Percentiles rank a stretch among this genome's conserved stretches.
These are phyloP conservation scores for Dermolepida albohirtum DNA, from an alignment of 2,888 invertebrate species.

Conservation along the genomic window DNA sequence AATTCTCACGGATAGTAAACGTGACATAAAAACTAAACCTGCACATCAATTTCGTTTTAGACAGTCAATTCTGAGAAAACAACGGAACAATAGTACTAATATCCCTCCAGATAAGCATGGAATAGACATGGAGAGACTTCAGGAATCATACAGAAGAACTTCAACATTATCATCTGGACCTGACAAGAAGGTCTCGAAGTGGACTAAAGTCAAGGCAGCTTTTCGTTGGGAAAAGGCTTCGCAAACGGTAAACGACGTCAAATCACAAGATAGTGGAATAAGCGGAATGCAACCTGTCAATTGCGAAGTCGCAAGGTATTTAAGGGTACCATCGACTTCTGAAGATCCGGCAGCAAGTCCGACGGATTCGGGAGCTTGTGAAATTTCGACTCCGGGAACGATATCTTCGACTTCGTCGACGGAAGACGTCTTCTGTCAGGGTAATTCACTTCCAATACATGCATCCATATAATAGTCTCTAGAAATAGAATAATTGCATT, in stretches of 20 bases:
- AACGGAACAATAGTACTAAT: constrained; percentile 72
- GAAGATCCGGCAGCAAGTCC: constrained; percentile 67
- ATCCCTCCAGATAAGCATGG: constrained; percentile 50
- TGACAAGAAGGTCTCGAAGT: constrained; percentile 79
- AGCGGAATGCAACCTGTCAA: constrained; percentile 66
- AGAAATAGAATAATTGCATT: constrained; percentile 41
- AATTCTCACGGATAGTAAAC: constrained; percentile 68
- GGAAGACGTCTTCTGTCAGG: constrained; percentile 69
- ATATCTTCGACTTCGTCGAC: constrained; percentile 80
- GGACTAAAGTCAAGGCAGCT: constrained; percentile 91
- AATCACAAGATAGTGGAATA: constrained; percentile 64
- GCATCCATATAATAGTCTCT: constrained; percentile 12
- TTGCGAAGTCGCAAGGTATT: constrained; percentile 67
- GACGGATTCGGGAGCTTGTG: constrained; percentile 67
- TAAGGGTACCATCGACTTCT: constrained; percentile 67
- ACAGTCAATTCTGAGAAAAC: constrained; percentile 69
- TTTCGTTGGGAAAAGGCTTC: constrained; percentile 86
- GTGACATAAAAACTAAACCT: constrained; percentile 53
- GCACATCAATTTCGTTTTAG: constrained; percentile 57
- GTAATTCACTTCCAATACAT: constrained; percentile 52
- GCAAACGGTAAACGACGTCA: constrained; percentile 60
- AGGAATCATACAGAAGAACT: constrained; percentile 40
- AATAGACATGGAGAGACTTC: constrained; percentile 35
- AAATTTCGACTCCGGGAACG: constrained; percentile 73
- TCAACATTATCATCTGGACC: constrained; percentile 31